Evolutionary conservation across 2,888 invertebrate genomes (phyloP).

Genomic region (Pharmacophagus antenor): DNA sequence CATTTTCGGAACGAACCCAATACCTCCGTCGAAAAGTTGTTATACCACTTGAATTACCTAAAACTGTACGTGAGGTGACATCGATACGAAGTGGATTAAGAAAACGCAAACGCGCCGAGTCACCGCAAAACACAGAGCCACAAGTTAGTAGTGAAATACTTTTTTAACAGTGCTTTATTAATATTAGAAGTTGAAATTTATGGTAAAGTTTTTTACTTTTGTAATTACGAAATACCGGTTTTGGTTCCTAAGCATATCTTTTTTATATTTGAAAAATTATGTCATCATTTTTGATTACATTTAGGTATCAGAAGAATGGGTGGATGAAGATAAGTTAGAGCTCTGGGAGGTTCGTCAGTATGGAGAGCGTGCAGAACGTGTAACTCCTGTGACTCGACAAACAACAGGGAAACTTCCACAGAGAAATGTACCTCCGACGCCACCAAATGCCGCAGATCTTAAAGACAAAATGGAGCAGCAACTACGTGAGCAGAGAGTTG

Average conservation of each 20-base stretch:
- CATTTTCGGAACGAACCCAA: slow-evolving; percentile 93
- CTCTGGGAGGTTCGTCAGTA: slow-evolving; percentile 98
- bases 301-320: slow-evolving; percentile 94
- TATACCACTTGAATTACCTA: slow-evolving; percentile 95
- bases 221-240: neutral
- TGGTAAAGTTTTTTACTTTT: neutral
- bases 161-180: too few relatives aligned
- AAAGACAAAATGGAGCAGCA: slow-evolving; percentile 96
- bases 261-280: slow-evolving; percentile 3
- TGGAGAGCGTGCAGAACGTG: slow-evolving; percentile 88
- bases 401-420: slow-evolving; percentile 86
- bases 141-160: slow-evolving; percentile 71
- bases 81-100: slow-evolving; percentile 96
- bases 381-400: slow-evolving; percentile 89
- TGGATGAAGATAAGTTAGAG: slow-evolving; percentile 96
- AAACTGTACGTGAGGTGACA: slow-evolving; percentile 95
- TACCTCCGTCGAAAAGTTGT: slow-evolving; percentile 96
- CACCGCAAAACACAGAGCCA: slow-evolving; percentile 96
- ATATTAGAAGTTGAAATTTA: neutral
- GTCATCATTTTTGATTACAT: slow-evolving; percentile 6
- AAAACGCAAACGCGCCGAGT: slow-evolving; percentile 95
- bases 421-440: slow-evolving; percentile 66
- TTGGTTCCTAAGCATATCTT: neutral
- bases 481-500: slow-evolving; percentile 91
- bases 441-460: slow-evolving; percentile 86